phyloP scores from a whole-genome alignment of 2,888 invertebrate genomes.

The Drosophila falleni region DNA sequence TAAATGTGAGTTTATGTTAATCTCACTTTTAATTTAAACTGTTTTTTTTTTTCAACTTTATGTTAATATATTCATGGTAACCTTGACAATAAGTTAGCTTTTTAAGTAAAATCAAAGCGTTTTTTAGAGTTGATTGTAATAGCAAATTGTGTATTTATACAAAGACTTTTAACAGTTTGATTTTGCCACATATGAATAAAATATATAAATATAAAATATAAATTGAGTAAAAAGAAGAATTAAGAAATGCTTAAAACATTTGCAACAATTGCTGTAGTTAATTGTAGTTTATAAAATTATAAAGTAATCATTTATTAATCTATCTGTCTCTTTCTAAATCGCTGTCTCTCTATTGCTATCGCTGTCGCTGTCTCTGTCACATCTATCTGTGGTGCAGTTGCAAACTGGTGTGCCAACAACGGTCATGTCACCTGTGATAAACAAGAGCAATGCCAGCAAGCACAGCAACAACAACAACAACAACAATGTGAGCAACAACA shows the following conservation, averaged over 20 bases:
- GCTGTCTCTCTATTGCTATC: conserved; percentile 9
- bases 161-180: no score
- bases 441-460: conserved; percentile 68
- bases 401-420: conserved; percentile 82
- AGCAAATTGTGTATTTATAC: no score
- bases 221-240: no score
- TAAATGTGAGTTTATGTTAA: no score
- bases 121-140: no score
- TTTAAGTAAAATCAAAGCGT: no score
- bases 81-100: no score
- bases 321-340: conserved; percentile 35
- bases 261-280: conserved; percentile 3
- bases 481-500: conserved; percentile 21
- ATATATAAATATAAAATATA: no score
- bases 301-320: neutral
- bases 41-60: no score
- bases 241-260: neutral
- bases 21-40: no score
- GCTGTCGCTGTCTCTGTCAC: conserved; percentile 30
- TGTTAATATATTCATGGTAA: no score
- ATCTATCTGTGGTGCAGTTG: conserved; percentile 60
- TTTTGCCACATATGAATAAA: no score
- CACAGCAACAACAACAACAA: conserved; percentile 27
- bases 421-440: conserved; percentile 85
- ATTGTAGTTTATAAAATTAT: neutral